Conservation (phyloP, 2,888 invertebrate genomes). For the Zaprionus obscuricornis region DNA sequence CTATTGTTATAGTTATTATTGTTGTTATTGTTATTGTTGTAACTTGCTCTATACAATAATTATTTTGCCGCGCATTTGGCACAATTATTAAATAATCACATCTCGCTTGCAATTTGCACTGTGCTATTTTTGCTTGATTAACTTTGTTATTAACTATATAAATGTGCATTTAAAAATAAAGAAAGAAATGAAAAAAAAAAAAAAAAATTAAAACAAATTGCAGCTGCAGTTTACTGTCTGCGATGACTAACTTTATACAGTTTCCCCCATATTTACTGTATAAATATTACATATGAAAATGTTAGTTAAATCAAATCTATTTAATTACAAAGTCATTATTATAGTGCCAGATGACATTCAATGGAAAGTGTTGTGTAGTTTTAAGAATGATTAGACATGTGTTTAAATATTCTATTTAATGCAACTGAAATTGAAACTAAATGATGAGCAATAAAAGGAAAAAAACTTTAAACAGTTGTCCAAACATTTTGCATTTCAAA, state of each 20-base stretch:
- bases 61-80: constrained; percentile 73
- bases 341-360: constrained; percentile 33
- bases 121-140: constrained; percentile 73
- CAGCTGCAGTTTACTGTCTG: constrained; percentile 37
- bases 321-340: constrained; percentile 45
- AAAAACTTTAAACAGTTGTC: too few relatives aligned
- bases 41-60: too few relatives aligned
- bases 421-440: too few relatives aligned
- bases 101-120: constrained; percentile 54
- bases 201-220: constrained; percentile 24
- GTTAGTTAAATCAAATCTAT: constrained; percentile 47
- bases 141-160: constrained; percentile 62
- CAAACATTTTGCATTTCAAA: too few relatives aligned
- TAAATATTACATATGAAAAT: too few relatives aligned
- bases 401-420: too few relatives aligned
- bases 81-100: constrained; percentile 76
- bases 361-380: constrained; percentile 3
- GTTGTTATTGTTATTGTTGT: constrained; percentile 15
- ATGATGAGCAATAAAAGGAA: too few relatives aligned
- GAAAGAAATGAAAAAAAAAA: too few relatives aligned
- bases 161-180: too few relatives aligned
- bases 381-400: too few relatives aligned
- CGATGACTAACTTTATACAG: constrained; percentile 40
- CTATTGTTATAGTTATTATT: constrained; percentile 17
- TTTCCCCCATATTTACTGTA: too few relatives aligned